Evolutionary conservation across 2,797 vertebrate species (phyloP), one percentile per base, ranked within the genome.

Genomic region (Xenopus petersii): DNA sequence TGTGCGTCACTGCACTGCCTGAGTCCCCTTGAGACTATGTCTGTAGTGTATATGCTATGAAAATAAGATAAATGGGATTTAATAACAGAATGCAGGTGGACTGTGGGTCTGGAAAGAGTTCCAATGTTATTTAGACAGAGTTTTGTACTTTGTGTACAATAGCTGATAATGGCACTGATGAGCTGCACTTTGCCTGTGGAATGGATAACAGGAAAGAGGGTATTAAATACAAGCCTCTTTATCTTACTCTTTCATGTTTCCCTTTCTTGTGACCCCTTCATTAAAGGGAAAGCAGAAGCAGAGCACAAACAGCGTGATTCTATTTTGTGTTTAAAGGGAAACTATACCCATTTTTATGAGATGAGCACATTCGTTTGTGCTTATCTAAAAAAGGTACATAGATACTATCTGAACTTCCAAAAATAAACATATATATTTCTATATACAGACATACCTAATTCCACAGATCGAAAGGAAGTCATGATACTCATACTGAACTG

Each of bases 61-160:
- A 68, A 54, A 68, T 16, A 68, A 54, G 16, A 67, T 10, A 56
- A 55, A 68, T 68, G 13, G 30, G 13, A 55, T 21, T 48, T 67
- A 64, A 48, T 77, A 73, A 73, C 66, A 73, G 49, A 46, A 63
- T 33, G 59, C 70, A 73, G 70, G 70, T 73, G 75, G 36, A 56
- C 56, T 48, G 16, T 47, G 13, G 17, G 49, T 12, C n/a, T 4
- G 6, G 15, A 16, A 10, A 64, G 59, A 60, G 68, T 55, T 58
- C 54, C 21, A 55, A 17, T 33, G 9, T 17, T 67, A 42, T 49
- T 68, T 11, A 61, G 16, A 64, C 33, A 49, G 58, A 58, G 62
- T 68, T 46, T n/a, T 51, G 5, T 68, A 68, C 63, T 46, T 17
- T 51, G 5, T 68, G 56, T 55, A 68, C 59, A 68, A 30, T 51